Evolutionary conservation across 2,113 vertebrate species (phyloP).

Genomic region (Probosciger aterrimus): DNA sequence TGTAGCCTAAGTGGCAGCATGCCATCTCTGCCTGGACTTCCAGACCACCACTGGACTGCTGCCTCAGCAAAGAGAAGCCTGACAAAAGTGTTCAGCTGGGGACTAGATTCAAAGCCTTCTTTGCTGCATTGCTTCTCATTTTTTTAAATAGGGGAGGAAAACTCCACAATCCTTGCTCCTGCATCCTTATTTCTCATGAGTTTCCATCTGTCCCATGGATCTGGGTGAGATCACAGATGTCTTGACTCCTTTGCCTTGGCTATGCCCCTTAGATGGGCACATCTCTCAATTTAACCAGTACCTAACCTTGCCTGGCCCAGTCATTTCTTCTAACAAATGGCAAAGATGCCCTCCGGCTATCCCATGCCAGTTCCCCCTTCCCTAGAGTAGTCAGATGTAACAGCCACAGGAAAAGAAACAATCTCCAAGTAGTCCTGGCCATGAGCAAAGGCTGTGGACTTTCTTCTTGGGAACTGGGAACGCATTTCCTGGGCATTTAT

Average conservation of each 20-base stretch:
- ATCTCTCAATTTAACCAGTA: neutral
- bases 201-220: neutral
- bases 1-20: neutral
- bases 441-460: neutral
- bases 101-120: neutral
- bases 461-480: neutral
- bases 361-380: neutral
- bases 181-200: neutral
- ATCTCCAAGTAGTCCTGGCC: neutral
- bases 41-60: neutral
- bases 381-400: neutral
- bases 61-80: neutral
- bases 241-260: neutral
- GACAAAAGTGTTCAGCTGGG: neutral
- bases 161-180: neutral
- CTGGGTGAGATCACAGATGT: neutral
- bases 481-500: neutral
- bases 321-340: neutral
- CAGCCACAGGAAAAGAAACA: neutral
- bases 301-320: neutral
- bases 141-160: neutral
- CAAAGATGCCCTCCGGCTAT: fast-evolving
- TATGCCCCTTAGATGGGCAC: neutral
- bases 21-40: neutral
- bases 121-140: neutral